Conservation (phyloP, 2,888 invertebrate species). For the Cepaea hortensis region DNA sequence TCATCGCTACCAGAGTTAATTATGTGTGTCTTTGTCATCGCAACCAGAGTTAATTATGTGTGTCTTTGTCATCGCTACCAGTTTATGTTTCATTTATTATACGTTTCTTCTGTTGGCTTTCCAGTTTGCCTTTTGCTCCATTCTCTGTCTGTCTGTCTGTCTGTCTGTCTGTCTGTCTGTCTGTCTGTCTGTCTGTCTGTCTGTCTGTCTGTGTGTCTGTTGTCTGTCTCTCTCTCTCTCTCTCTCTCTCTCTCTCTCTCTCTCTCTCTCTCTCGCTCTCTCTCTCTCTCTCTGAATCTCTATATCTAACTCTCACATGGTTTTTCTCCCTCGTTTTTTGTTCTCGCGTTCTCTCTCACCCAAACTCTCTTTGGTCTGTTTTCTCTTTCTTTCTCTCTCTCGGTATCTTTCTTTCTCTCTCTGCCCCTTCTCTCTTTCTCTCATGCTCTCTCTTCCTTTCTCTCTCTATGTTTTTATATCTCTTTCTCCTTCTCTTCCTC, state of each 20-base stretch:
- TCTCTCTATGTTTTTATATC: not conserved
- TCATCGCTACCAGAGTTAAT: too few relatives aligned
- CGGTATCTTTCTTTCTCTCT: not conserved
- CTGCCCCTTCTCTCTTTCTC: not conserved
- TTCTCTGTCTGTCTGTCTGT: too few relatives aligned
- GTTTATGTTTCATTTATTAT: too few relatives aligned
- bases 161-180: too few relatives aligned
- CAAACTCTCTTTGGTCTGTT: not conserved
- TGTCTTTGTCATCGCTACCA: too few relatives aligned
- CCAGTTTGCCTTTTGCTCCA: too few relatives aligned
- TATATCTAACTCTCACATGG: not conserved
- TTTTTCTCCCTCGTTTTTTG: not conserved
- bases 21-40: too few relatives aligned
- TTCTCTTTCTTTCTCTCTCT: not conserved
- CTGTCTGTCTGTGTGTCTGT: too few relatives aligned
- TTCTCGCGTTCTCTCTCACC: not conserved
- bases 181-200: too few relatives aligned
- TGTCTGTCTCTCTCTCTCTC: too few relatives aligned
- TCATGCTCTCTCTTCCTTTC: not conserved
- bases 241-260: not conserved
- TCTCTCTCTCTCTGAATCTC: not conserved
- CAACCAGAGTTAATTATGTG: too few relatives aligned
- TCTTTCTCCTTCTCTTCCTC: not conserved
- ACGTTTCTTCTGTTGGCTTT: too few relatives aligned
- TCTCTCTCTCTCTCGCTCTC: not conserved